Percentiles rank a stretch among this genome's conserved stretches.
Conservation (phyloP, 2,113 vertebrate genomes). For the Takifugu flavidus region DNA sequence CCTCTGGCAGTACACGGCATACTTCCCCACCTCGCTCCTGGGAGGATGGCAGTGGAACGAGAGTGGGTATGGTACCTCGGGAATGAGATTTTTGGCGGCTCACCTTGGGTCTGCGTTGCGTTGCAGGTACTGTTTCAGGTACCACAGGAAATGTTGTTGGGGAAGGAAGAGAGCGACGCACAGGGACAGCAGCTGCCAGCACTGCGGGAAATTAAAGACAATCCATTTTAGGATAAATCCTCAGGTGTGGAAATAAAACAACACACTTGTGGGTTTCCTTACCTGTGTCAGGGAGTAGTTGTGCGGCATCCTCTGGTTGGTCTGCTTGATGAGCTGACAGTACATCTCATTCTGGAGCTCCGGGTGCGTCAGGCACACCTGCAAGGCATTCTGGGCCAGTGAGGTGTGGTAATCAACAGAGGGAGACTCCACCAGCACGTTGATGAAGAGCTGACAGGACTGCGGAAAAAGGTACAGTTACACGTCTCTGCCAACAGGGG, state of each 20-base stretch:
- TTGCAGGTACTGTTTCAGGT: constrained; percentile 83
- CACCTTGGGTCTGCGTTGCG: constrained; percentile 82
- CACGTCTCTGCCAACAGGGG: constrained; percentile 47
- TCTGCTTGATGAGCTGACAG: constrained; percentile 88
- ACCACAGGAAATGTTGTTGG: constrained; percentile 90
- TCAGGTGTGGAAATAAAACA: neutral
- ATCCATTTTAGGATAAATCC: neutral
- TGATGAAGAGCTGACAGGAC: constrained; percentile 92
- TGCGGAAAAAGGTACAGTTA: constrained; percentile 34
- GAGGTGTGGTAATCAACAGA: constrained; percentile 88
- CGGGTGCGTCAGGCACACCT: constrained; percentile 85
- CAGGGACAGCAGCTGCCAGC: constrained; percentile 88
- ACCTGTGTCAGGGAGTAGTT: constrained; percentile 87
- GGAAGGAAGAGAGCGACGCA: constrained; percentile 87
- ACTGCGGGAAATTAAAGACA: constrained; percentile 58
- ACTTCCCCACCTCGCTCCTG: constrained; percentile 87
- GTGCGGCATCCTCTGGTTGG: constrained; percentile 76
- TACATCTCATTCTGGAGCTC: constrained; percentile 90
- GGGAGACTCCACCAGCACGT: constrained; percentile 84
- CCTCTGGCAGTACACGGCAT: constrained; percentile 86
- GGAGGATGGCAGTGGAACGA: neutral
- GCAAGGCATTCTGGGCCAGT: constrained; percentile 85
- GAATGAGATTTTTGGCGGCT: neutral
- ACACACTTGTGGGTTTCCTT: neutral
- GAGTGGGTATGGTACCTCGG: neutral